These are phyloP conservation scores for Ariopsis seemanni DNA, from an alignment of 2,113 vertebrate genomes.

Conservation along the genomic window DNA sequence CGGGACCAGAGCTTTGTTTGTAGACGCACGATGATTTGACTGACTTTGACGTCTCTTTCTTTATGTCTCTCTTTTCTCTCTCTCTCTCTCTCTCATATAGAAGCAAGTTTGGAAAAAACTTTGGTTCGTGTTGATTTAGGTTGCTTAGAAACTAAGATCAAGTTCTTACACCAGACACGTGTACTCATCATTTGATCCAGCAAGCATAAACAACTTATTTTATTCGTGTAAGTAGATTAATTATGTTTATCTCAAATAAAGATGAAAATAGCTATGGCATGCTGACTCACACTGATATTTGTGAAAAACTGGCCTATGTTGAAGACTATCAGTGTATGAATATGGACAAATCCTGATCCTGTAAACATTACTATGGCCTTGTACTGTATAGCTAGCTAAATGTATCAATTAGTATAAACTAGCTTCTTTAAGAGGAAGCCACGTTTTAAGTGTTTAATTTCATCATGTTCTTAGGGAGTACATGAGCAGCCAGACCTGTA, in stretches of 20 bases:
- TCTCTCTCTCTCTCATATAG: not conserved
- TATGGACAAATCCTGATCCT: not conserved
- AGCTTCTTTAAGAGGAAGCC: not conserved
- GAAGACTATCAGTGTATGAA: not conserved
- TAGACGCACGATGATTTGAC: slow-evolving; percentile 33
- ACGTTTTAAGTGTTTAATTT: not conserved
- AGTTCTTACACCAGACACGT: slow-evolving; percentile 23
- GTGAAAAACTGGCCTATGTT: not conserved
- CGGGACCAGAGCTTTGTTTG: slow-evolving; percentile 49
- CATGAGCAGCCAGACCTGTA: not conserved
- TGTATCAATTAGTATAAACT: not conserved
- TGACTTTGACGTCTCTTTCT: slow-evolving; percentile 44
- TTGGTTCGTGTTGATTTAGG: slow-evolving; percentile 45
- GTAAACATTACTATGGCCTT: not conserved
- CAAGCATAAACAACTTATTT: slow-evolving; percentile 27
- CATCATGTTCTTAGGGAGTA: not conserved
- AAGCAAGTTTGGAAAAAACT: slow-evolving; percentile 35
- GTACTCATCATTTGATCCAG: slow-evolving; percentile 39
- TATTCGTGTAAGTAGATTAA: not conserved
- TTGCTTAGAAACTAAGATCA: slow-evolving; percentile 39
- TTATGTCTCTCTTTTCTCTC: not conserved
- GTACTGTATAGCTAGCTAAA: not conserved
- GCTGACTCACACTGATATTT: not conserved
- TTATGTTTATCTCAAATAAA: slow-evolving; percentile 3
- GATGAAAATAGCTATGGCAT: not conserved